Evolutionary conservation across 2,797 vertebrate genomes (phyloP).

Genomic region (Pangasius krempfi): DNA sequence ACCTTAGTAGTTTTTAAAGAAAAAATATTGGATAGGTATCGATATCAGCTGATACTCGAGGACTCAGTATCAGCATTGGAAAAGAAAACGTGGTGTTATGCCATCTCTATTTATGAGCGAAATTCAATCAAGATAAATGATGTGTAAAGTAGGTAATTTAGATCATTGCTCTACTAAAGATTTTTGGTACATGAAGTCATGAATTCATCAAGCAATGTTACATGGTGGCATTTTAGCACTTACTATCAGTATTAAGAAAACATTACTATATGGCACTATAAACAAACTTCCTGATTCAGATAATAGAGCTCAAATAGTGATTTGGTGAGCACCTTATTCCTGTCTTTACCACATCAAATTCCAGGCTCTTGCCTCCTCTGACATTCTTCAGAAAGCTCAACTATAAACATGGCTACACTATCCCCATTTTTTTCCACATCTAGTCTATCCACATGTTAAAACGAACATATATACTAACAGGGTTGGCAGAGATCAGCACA

Average conservation of each 20-base stretch:
- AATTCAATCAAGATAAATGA: background rate
- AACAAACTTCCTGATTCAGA: background rate
- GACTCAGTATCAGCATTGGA: background rate
- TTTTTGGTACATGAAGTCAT: background rate
- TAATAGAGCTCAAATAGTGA: background rate
- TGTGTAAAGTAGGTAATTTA: background rate
- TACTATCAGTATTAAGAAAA: background rate
- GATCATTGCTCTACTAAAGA: background rate
- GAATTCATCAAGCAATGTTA: background rate
- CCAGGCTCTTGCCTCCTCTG: conserved; percentile 29
- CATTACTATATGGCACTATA: background rate
- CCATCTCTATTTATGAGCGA: background rate
- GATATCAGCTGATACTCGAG: background rate
- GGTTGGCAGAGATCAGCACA: conserved; percentile 67
- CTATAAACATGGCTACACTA: conserved; percentile 43
- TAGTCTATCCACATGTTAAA: background rate
- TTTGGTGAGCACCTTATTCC: background rate
- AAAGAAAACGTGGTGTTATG: background rate
- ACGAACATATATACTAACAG: background rate
- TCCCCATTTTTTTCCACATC: background rate
- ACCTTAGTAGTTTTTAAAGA: background rate
- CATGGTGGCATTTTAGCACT: background rate
- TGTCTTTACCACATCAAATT: conserved; percentile 18
- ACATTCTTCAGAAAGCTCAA: conserved; percentile 34
- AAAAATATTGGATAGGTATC: background rate